A percentile compares a stretch with the other conserved stretches of the same genome.
These are phyloP conservation scores for Melanogrammus aeglefinus DNA, from an alignment of 2,797 vertebrate genomes.

Conservation along the genomic window DNA sequence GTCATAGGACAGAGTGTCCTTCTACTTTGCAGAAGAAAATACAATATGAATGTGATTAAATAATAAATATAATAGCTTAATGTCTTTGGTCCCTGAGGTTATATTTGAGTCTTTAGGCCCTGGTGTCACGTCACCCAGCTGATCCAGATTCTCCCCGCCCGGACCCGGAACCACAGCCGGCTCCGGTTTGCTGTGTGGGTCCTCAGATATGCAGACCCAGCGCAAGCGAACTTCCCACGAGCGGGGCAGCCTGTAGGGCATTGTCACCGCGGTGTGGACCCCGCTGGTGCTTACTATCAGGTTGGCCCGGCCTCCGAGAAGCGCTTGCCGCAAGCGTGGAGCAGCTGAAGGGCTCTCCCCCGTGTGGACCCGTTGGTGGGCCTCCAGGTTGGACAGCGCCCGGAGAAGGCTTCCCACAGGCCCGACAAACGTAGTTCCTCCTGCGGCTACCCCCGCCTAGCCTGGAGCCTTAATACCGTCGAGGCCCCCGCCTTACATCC, in stretches of 20 bases:
- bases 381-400: constrained; percentile 69
- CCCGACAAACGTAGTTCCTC: constrained; percentile 60
- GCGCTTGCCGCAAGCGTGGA: constrained; percentile 66
- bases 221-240: constrained; percentile 77
- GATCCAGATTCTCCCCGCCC: background rate
- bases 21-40: background rate
- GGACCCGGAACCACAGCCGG: constrained; percentile 48
- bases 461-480: background rate
- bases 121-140: background rate
- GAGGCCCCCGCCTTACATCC: background rate
- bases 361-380: constrained; percentile 71
- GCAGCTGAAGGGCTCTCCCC: constrained; percentile 71
- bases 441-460: constrained; percentile 31
- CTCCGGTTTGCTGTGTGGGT: constrained; percentile 70
- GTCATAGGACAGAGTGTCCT: too few relatives aligned
- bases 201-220: constrained; percentile 75
- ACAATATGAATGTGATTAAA: background rate
- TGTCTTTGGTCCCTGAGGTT: background rate
- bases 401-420: constrained; percentile 72
- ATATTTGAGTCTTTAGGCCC: background rate
- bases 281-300: constrained; percentile 76
- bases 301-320: constrained; percentile 75
- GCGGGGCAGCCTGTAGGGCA: constrained; percentile 65
- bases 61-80: background rate
- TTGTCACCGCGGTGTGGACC: constrained; percentile 77